Conservation (phyloP, 2,888 invertebrate genomes). For the Cheiracanthium punctorium region DNA sequence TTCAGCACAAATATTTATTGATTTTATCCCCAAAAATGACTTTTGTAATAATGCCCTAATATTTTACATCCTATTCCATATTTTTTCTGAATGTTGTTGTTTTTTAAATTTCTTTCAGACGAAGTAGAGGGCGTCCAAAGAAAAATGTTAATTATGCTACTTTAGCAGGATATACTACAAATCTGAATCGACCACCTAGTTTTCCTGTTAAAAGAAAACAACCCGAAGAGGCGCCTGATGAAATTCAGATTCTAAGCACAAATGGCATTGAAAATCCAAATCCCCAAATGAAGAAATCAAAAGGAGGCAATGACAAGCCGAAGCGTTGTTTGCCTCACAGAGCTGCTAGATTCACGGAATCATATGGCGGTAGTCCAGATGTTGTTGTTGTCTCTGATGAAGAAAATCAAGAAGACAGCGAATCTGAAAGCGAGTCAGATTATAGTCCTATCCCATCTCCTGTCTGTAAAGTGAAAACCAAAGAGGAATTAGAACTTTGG, state of each 20-base stretch:
- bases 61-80: not conserved
- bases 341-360: constrained; percentile 56
- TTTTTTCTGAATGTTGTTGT: no score
- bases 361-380: constrained; percentile 36
- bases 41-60: no score
- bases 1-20: no score
- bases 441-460: constrained; percentile 46
- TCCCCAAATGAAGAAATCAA: constrained; percentile 31
- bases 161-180: constrained; percentile 1
- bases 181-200: not conserved
- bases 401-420: constrained; percentile 23
- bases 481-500: constrained; percentile 81
- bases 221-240: constrained; percentile 20
- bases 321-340: constrained; percentile 42
- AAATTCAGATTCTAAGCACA: constrained; percentile 28
- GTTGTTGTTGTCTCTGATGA: constrained; percentile 57
- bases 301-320: constrained; percentile 20
- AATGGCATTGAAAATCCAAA: constrained; percentile 38
- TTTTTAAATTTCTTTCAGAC: constrained; percentile 14
- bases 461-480: constrained; percentile 21
- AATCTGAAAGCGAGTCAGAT: constrained; percentile 57
- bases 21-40: no score
- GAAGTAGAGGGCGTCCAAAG: constrained; percentile 41
- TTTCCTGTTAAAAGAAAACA: constrained; percentile 17
- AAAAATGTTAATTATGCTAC: constrained; percentile 28